Percentiles rank a stretch among this genome's conserved stretches.
Conservation (phyloP, 2,888 invertebrate genomes). For the Ellobium chinense region DNA sequence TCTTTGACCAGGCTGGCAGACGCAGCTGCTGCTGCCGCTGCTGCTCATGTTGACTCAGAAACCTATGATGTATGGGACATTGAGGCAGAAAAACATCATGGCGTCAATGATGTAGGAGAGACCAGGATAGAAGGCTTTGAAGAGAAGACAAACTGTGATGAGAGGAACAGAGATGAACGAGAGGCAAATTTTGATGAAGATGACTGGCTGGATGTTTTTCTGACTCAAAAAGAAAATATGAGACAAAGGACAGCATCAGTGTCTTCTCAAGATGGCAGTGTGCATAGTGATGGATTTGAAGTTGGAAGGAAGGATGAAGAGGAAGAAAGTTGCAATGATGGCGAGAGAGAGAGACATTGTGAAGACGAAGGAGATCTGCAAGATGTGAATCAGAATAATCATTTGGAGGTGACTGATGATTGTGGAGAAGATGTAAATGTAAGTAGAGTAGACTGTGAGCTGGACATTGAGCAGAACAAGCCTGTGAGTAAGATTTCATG, state of each 20-base stretch:
- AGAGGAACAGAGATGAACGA: neutral
- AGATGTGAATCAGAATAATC: no score
- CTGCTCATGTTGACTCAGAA: neutral
- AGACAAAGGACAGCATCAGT: neutral
- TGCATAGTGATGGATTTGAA: neutral
- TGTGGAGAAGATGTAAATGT: neutral
- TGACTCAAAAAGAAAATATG: slow-evolving; percentile 10
- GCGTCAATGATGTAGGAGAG: neutral
- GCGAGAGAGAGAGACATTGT: neutral
- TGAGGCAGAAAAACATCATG: neutral
- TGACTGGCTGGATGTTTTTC: slow-evolving; percentile 25
- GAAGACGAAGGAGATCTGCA: neutral
- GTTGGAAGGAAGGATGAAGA: neutral
- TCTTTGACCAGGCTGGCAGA: neutral
- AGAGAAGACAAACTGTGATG: slow-evolving; percentile 29
- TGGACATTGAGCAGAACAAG: no score
- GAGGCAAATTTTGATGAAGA: slow-evolving; percentile 17
- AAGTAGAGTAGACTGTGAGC: no score
- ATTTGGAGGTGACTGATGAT: neutral
- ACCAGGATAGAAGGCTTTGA: neutral
- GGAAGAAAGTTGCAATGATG: neutral
- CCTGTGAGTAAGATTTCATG: no score
- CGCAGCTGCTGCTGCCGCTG: no score
- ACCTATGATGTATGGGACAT: neutral
- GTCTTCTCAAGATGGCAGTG: neutral